These are phyloP conservation scores for Drosophila lini DNA, from an alignment of 1,140 invertebrate species.

Conservation along the genomic window DNA sequence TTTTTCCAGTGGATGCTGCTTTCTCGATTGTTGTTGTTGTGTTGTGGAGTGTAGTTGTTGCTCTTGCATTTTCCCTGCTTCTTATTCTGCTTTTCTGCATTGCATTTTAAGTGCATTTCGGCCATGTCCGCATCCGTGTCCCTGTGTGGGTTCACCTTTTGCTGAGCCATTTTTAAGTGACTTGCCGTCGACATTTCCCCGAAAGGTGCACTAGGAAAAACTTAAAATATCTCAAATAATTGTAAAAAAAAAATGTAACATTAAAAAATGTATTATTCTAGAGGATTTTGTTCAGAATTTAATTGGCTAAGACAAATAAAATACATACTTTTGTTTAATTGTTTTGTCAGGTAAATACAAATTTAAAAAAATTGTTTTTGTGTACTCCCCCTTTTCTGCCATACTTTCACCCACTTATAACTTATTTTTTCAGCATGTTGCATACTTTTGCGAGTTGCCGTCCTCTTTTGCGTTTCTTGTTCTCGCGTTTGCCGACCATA, in stretches of 20 bases:
- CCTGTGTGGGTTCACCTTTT: conserved; percentile 46
- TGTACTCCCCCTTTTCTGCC: neutral
- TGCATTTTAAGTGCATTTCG: conserved; percentile 77
- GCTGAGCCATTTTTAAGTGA: conserved; percentile 77
- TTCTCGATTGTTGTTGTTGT: conserved; percentile 6
- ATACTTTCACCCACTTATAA: conserved; percentile 19
- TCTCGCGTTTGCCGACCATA: conserved; percentile 60
- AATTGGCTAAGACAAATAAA: too few relatives aligned
- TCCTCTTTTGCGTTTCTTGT: conserved; percentile 29
- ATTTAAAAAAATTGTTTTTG: neutral
- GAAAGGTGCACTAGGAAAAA: conserved; percentile 5
- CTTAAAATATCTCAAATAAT: neutral
- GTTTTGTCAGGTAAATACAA: too few relatives aligned
- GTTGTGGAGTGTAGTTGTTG: conserved; percentile 8
- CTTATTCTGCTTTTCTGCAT: conserved; percentile 36
- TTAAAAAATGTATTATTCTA: neutral
- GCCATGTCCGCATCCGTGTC: conserved; percentile 41
- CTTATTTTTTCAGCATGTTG: conserved; percentile 56
- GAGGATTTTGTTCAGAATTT: neutral
- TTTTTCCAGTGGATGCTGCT: conserved; percentile 26
- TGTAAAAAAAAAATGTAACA: neutral
- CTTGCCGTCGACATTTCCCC: conserved; percentile 69
- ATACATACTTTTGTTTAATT: too few relatives aligned
- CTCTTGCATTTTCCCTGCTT: conserved; percentile 13
- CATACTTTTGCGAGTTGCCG: conserved; percentile 66